Evolutionary conservation across 2,797 vertebrate genomes (phyloP), one percentile per base, ranked within the genome.

Genomic region (Bovichtus diacanthus): DNA sequence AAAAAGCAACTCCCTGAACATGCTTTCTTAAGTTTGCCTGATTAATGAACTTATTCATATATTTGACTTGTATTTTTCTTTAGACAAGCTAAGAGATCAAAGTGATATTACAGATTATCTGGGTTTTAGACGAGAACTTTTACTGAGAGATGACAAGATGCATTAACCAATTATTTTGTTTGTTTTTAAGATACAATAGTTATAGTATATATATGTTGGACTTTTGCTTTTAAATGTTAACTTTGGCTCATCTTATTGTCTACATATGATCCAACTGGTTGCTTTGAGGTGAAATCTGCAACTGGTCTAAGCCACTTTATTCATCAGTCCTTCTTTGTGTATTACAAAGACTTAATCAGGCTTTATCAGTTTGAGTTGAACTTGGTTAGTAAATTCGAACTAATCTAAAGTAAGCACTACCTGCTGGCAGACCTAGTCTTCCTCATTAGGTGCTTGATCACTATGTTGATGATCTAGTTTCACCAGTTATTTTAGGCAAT

Each of bases 381-480:
- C 25, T 47, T 46, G 2, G 25, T 60, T 5, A 54, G 16, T 6
- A 2, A 13, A 6, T 15, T 39, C 21, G 61, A 13, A 23, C 5
- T 60, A 59, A 75, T 49, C 25, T 64, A 34, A 62, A 34, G 19
- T 27, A 61, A 62, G 27, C 18, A 36, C n/a, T 47, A 27, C 31
- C 47, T 18, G 9, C n/a, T 3, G 4, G 39, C 13, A 68, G 15
- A 3, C 39, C 38, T 55, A 6, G 9, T 67, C 19, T 59, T 71
- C 25, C 34, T 53, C 31, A 8, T 36, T 47, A 7, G 11, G 11
- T 82, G 67, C 61, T 23, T 31, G 15, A 55, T 64, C 51, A 15
- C 23, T 25, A 2, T 78, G 56, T 56, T 80, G 36, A 70, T 53
- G 0, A 2, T 67, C 23, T 64, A 1, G 16, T 70, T 78, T 75